Percentiles rank a stretch among this genome's conserved stretches.
phyloP scores from a whole-genome alignment of 2,113 vertebrate species.

The Pomatostomus ruficeps region DNA sequence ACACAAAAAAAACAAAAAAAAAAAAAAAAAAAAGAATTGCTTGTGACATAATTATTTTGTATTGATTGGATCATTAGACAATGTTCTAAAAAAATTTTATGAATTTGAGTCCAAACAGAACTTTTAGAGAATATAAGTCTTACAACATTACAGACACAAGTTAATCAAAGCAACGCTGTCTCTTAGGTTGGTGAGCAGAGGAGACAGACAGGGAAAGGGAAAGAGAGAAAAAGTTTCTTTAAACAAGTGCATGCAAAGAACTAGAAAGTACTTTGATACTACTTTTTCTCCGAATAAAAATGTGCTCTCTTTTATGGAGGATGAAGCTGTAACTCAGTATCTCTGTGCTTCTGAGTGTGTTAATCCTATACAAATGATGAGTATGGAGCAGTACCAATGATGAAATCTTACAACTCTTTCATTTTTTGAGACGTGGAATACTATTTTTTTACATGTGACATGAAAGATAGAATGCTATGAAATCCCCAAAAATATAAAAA shows the following conservation, averaged over 20 bases:
- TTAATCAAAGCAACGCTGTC: neutral
- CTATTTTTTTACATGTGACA: neutral
- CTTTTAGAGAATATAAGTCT: neutral
- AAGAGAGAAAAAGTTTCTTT: neutral
- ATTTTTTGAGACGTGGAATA: neutral
- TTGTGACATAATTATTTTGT: neutral
- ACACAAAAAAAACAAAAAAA: neutral
- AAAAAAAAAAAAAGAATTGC: neutral
- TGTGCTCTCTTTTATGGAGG: neutral
- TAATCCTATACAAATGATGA: neutral
- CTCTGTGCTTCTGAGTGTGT: neutral
- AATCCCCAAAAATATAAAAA: conserved; percentile 22
- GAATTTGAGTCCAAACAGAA: neutral
- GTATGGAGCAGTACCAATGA: neutral
- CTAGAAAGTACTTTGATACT: conserved; percentile 22
- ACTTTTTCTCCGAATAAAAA: conserved; percentile 14
- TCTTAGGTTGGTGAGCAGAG: neutral
- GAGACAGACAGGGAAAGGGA: neutral
- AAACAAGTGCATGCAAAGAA: conserved; percentile 20
- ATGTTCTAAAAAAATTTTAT: neutral
- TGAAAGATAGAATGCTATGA: conserved; percentile 8
- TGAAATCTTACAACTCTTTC: neutral
- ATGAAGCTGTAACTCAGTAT: neutral
- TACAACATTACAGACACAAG: neutral
- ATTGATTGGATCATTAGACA: neutral